Percentiles rank a stretch among this genome's conserved stretches.
Evolutionary conservation across 1,140 invertebrate genomes (phyloP).

Genomic region (Mycetomoellerius zeteki): DNA sequence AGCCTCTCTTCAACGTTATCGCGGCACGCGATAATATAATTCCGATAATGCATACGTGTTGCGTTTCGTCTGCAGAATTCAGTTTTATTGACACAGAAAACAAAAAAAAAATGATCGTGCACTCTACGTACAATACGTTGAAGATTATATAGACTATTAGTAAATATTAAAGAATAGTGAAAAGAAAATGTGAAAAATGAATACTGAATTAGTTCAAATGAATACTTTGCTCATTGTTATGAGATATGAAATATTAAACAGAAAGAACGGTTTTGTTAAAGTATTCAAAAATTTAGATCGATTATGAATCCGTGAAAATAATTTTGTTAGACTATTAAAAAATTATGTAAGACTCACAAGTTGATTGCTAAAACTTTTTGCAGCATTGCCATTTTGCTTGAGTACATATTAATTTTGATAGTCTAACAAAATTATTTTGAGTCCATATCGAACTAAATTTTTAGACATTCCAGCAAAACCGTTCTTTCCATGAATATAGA

Average conservation of each 20-base stretch:
- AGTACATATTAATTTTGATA: no score
- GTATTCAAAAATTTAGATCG: no score
- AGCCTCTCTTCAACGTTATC: constrained; percentile 46
- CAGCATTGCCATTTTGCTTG: no score
- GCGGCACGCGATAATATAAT: constrained; percentile 26
- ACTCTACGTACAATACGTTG: not conserved
- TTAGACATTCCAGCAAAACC: no score
- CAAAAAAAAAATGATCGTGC: not conserved
- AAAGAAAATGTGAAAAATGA: not conserved
- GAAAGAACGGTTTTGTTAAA: no score
- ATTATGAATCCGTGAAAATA: no score
- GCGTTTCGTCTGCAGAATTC: constrained; percentile 19
- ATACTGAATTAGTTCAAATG: not conserved
- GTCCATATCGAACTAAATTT: no score
- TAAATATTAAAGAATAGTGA: not conserved
- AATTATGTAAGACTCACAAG: no score
- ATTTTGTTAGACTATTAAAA: no score
- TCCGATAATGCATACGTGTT: constrained; percentile 22
- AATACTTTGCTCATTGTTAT: not conserved
- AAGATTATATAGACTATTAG: not conserved
- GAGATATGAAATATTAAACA: not conserved
- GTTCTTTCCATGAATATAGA: not conserved
- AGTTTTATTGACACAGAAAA: constrained; percentile 5
- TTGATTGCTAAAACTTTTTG: no score
- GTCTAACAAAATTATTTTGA: no score